These are phyloP conservation scores for Colaptes auratus DNA, from an alignment of 2,113 vertebrate species.

Conservation along the genomic window DNA sequence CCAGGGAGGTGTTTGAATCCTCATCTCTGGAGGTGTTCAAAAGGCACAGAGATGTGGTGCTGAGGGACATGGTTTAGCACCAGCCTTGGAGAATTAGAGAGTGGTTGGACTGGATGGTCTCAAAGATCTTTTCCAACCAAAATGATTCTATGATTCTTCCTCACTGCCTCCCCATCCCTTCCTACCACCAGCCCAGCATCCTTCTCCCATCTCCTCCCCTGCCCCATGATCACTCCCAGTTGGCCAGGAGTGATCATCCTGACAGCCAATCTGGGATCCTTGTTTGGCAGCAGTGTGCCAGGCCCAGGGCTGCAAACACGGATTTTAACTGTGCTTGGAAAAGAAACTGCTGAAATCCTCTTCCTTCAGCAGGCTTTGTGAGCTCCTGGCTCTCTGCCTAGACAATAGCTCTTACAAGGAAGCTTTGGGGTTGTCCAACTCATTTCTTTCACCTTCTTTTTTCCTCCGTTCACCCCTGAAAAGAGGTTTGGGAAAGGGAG, in stretches of 20 bases:
- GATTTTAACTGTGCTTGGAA: not conserved
- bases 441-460: not conserved
- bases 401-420: not conserved
- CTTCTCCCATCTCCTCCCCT: not conserved
- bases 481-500: not conserved
- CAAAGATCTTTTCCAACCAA: no score
- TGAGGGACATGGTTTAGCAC: no score
- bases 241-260: not conserved
- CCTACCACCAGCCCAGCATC: not conserved
- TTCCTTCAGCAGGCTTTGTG: not conserved
- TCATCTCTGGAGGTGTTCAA: no score
- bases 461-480: not conserved
- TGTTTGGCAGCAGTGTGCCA: not conserved
- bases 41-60: no score
- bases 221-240: accelerated
- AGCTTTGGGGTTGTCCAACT: slow-evolving; percentile 10
- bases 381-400: not conserved
- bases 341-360: not conserved
- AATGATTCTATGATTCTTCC: not conserved
- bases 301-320: not conserved
- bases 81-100: no score
- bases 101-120: no score
- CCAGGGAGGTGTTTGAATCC: no score
- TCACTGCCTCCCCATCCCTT: not conserved
- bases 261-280: not conserved